A percentile compares a stretch with the other conserved stretches of the same genome.
These are phyloP conservation scores for Congeria kusceri DNA, from an alignment of 2,888 invertebrate species.

Conservation along the genomic window DNA sequence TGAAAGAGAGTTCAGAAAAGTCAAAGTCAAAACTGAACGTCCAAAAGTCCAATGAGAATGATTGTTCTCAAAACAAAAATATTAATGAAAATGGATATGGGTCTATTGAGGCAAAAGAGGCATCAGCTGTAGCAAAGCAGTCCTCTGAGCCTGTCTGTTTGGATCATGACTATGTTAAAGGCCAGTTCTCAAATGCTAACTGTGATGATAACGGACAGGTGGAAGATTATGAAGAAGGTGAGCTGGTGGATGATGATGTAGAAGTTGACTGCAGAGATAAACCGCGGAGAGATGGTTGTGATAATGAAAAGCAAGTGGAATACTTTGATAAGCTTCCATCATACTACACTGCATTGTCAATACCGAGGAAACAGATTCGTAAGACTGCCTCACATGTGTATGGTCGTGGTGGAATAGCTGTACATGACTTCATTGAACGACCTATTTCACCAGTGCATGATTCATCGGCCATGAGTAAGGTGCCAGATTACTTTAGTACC, in stretches of 20 bases:
- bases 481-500: constrained; percentile 82
- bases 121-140: constrained; percentile 38
- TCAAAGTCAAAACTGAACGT: not conserved
- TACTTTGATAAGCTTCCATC: constrained; percentile 81
- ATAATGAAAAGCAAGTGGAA: constrained; percentile 38
- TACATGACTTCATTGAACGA: constrained; percentile 67
- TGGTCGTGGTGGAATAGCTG: constrained; percentile 49
- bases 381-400: constrained; percentile 58
- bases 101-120: constrained; percentile 3
- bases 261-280: constrained; percentile 24
- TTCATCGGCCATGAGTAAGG: constrained; percentile 71
- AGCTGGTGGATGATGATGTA: constrained; percentile 48
- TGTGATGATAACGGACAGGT: constrained; percentile 15
- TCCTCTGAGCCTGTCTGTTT: constrained; percentile 80
- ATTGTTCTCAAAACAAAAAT: not conserved
- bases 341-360: constrained; percentile 80
- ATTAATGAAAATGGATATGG: constrained; percentile 6
- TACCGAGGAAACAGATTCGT: constrained; percentile 70
- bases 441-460: constrained; percentile 71
- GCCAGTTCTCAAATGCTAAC: not conserved
- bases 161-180: constrained; percentile 88
- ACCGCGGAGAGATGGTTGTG: not conserved
- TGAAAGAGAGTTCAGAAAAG: not conserved
- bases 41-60: not conserved
- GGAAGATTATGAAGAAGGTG: constrained; percentile 64